A percentile compares a stretch with the other conserved stretches of the same genome.
Conservation (phyloP, 1,140 invertebrate genomes). For the Calosoma granatense region DNA sequence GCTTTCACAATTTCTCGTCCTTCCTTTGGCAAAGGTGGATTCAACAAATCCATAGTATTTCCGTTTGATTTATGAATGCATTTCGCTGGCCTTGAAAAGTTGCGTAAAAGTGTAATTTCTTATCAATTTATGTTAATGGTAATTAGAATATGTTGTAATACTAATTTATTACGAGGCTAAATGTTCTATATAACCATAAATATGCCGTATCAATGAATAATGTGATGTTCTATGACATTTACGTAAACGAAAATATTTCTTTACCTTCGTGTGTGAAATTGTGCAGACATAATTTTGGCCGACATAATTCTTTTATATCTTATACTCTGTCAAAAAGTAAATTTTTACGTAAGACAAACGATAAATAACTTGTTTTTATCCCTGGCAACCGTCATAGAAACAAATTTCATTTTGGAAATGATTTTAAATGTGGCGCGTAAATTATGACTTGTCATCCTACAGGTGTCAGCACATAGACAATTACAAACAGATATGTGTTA, state of each 20-base stretch:
- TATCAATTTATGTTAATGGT: too few relatives aligned
- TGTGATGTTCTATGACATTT: too few relatives aligned
- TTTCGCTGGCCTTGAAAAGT: conserved; percentile 17
- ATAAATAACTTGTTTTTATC: not conserved
- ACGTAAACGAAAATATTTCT: too few relatives aligned
- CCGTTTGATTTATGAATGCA: conserved; percentile 20
- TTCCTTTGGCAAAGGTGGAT: conserved; percentile 19
- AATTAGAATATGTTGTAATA: too few relatives aligned
- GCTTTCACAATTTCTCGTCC: conserved; percentile 22
- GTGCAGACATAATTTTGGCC: not conserved
- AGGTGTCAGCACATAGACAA: conserved; percentile 1
- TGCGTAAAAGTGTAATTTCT: too few relatives aligned
- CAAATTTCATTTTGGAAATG: too few relatives aligned
- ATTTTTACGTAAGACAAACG: not conserved
- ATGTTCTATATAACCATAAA: too few relatives aligned
- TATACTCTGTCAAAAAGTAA: conserved; percentile 4
- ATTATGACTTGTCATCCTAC: not conserved
- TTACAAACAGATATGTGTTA: conserved; percentile 6
- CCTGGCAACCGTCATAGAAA: not conserved
- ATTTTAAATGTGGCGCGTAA: not conserved
- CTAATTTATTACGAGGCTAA: too few relatives aligned
- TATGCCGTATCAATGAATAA: too few relatives aligned
- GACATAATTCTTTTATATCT: not conserved
- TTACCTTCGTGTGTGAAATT: not conserved
- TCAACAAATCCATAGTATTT: conserved; percentile 20